phyloP scores from a whole-genome alignment of 2,113 vertebrate genomes.

The Chaetodon trifascialis region DNA sequence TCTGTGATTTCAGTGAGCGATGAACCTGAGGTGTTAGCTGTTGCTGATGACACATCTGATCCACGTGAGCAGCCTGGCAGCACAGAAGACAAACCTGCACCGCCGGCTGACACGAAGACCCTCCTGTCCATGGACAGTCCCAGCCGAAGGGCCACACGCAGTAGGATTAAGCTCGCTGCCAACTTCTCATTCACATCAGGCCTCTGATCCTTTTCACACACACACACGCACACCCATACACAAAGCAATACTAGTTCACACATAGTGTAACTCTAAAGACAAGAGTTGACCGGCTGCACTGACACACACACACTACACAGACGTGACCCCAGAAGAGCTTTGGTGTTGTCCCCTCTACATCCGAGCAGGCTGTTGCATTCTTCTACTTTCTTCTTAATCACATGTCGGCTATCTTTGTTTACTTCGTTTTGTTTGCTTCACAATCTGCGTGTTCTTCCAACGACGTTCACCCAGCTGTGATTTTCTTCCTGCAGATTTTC shows the following conservation, averaged over 20 bases:
- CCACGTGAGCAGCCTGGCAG: conserved; percentile 12
- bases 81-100: conserved; percentile 12
- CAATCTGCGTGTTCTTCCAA: not conserved
- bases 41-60: not conserved
- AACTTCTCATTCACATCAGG: conserved; percentile 93
- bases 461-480: conserved; percentile 47
- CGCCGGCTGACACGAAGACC: conserved; percentile 38
- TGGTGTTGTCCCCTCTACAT: conserved; percentile 15
- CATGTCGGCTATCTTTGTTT: not conserved
- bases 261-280: conserved; percentile 62
- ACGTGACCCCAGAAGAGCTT: conserved; percentile 7
- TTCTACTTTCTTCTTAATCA: conserved; percentile 4
- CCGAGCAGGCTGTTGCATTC: conserved; percentile 27
- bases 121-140: conserved; percentile 85
- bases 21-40: not conserved
- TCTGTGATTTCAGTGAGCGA: conserved; percentile 54
- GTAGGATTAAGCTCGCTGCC: conserved; percentile 93
- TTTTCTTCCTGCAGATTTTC: conserved; percentile 71
- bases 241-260: conserved; percentile 23
- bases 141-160: conserved; percentile 89
- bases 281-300: conserved; percentile 65
- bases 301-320: conserved; percentile 5
- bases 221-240: not conserved
- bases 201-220: conserved; percentile 74
- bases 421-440: conserved; percentile 3